Conservation (phyloP, 2,797 vertebrate species). For the Buceros bicornis region DNA sequence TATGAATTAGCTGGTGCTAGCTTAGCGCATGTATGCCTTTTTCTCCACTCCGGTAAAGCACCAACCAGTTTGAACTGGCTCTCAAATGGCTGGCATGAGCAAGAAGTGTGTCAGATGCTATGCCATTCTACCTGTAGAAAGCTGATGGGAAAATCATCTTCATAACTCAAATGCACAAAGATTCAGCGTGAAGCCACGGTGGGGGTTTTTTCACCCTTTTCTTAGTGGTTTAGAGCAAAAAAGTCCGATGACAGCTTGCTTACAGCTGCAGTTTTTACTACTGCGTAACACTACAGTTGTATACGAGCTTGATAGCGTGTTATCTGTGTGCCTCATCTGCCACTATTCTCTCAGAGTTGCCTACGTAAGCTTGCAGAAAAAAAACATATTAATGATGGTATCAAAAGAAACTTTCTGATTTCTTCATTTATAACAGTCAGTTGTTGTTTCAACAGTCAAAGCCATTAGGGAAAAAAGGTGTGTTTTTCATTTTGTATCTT, state of each 20-base stretch:
- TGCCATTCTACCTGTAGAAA: background rate
- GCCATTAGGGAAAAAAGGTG: no score
- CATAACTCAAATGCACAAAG: background rate
- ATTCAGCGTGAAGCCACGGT: background rate
- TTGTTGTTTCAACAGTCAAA: background rate
- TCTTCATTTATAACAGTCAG: background rate
- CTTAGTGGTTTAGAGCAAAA: background rate
- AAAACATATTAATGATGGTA: background rate
- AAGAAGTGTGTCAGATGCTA: background rate
- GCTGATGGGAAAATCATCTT: background rate
- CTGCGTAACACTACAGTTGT: background rate
- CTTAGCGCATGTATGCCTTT: accelerated
- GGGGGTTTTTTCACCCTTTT: background rate
- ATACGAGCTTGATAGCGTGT: background rate
- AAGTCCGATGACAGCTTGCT: background rate
- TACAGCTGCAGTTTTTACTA: background rate
- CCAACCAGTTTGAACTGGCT: background rate
- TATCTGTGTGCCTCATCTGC: background rate
- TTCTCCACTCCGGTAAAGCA: background rate
- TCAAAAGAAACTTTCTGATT: background rate
- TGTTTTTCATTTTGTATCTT: background rate
- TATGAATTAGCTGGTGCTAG: background rate
- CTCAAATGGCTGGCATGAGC: background rate
- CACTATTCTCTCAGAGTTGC: background rate
- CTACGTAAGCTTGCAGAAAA: background rate